phyloP scores from a whole-genome alignment of 1,140 invertebrate genomes.

The Globodera ellingtonae region DNA sequence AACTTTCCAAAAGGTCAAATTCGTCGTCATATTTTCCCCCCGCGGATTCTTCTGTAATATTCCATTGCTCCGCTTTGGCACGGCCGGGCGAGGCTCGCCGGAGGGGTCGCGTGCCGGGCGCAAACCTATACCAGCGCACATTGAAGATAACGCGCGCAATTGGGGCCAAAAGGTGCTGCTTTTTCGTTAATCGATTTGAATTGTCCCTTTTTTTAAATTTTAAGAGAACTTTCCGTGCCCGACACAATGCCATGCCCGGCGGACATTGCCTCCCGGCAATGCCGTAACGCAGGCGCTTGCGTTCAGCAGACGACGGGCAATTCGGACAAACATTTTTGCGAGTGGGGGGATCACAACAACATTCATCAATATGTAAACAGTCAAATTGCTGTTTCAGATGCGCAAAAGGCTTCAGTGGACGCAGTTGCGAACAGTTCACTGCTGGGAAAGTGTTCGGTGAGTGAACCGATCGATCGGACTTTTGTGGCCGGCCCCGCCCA shows the following conservation, averaged over 20 bases:
- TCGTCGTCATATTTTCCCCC: neutral
- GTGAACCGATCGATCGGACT: too few relatives aligned
- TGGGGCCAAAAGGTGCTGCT: neutral
- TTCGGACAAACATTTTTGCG: neutral
- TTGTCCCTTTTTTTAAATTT: neutral
- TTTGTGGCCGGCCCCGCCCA: too few relatives aligned
- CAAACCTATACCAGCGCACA: slow-evolving; percentile 25
- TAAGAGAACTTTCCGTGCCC: neutral
- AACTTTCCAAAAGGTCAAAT: neutral
- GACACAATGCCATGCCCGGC: neutral
- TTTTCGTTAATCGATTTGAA: neutral
- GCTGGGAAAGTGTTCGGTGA: neutral
- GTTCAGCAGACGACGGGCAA: neutral
- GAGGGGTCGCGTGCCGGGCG: slow-evolving; percentile 1
- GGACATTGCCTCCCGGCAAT: neutral
- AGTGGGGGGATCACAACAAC: neutral
- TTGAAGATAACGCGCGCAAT: slow-evolving; percentile 23
- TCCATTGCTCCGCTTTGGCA: slow-evolving; percentile 27
- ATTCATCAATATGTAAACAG: too few relatives aligned
- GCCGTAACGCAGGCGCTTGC: neutral
- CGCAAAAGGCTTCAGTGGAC: slow-evolving; percentile 5
- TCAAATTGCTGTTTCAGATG: neutral
- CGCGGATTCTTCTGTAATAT: neutral
- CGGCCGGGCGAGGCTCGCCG: slow-evolving; percentile 13
- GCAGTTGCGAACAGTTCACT: slow-evolving; percentile 1